Conservation (phyloP, 2,888 invertebrate species). For the Trachelus iudaicus region DNA sequence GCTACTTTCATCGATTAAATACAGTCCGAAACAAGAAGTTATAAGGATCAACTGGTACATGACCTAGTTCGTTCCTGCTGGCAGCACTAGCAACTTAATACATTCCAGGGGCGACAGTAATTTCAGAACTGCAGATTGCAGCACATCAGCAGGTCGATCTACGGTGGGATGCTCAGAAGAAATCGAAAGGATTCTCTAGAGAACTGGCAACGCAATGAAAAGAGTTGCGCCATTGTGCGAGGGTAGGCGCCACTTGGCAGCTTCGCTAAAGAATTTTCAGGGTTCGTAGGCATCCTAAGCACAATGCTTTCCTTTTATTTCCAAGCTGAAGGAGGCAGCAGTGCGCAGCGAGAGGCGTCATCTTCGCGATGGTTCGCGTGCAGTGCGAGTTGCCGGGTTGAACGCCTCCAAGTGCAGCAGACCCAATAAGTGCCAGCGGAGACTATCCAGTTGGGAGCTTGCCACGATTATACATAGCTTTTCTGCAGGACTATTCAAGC, state of each 20-base stretch:
- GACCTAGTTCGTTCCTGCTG: background rate
- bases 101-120: background rate
- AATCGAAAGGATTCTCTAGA: background rate
- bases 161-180: background rate
- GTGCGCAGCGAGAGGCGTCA: constrained; percentile 23
- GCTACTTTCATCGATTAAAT: background rate
- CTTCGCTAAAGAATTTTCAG: constrained; percentile 31
- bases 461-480: background rate
- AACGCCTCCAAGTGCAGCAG: constrained; percentile 60
- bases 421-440: constrained; percentile 60
- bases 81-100: background rate
- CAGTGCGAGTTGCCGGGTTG: constrained; percentile 53
- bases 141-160: too few species aligned
- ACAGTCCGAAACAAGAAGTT: background rate
- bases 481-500: background rate
- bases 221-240: background rate
- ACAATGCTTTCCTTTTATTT: constrained; percentile 42
- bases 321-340: constrained; percentile 29
- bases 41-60: background rate
- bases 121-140: too few species aligned
- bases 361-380: constrained; percentile 38
- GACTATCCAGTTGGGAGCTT: background rate
- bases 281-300: constrained; percentile 39
- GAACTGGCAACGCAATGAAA: background rate
- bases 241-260: background rate